Conservation (phyloP, 92 coral and sea anemone genomes). For the Porites divaricata region DNA sequence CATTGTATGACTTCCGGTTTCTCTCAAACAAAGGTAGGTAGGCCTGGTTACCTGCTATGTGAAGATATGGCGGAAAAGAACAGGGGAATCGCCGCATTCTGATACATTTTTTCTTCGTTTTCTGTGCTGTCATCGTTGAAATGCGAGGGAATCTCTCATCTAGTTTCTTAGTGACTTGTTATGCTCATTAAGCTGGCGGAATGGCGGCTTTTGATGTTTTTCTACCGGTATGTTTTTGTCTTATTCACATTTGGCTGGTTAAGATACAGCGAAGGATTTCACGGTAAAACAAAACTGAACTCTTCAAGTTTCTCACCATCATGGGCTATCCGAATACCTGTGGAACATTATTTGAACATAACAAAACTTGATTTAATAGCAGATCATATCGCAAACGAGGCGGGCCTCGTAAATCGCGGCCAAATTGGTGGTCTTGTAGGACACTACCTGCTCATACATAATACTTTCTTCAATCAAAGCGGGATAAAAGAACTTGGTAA, state of each 20-base stretch:
- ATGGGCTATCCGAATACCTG: slow-evolving; percentile 93
- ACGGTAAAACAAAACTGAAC: slow-evolving; percentile 7
- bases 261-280: slow-evolving; percentile 38
- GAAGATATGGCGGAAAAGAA: slow-evolving; percentile 72
- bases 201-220: slow-evolving; percentile 71
- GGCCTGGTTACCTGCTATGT: slow-evolving; percentile 72
- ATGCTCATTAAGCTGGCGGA: slow-evolving; percentile 74
- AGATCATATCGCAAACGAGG: slow-evolving; percentile 81
- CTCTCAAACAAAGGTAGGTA: slow-evolving; percentile 66
- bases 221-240: slow-evolving; percentile 51
- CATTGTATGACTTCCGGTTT: slow-evolving; percentile 69
- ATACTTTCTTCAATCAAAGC: slow-evolving; percentile 73
- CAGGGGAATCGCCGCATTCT: slow-evolving; percentile 34
- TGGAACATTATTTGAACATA: slow-evolving; percentile 42
- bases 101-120: slow-evolving; percentile 19
- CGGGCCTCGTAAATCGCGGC: slow-evolving; percentile 87
- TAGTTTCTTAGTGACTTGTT: slow-evolving; percentile 62
- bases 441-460: slow-evolving; percentile 87
- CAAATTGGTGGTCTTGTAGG: slow-evolving; percentile 94
- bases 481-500: slow-evolving; percentile 35
- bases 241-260: slow-evolving; percentile 19
- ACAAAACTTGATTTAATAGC: slow-evolving; percentile 65
- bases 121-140: slow-evolving; percentile 32
- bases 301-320: slow-evolving; percentile 63
- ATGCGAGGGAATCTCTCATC: slow-evolving; percentile 38